These are phyloP conservation scores for Megalops cyprinoides DNA, from an alignment of 2,797 vertebrate species.

Conservation along the genomic window DNA sequence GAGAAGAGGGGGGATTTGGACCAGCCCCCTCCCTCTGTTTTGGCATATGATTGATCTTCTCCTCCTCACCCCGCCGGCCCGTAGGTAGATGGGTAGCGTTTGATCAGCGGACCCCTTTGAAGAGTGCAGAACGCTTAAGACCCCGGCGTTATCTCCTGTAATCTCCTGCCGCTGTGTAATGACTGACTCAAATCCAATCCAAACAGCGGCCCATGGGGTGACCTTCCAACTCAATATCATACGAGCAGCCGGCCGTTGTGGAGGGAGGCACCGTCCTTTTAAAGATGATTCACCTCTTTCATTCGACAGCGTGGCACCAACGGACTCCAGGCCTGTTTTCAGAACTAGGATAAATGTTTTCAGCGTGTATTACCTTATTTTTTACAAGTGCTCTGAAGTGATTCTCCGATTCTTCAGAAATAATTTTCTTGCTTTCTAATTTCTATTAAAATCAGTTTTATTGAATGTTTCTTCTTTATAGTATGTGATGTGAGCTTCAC, in stretches of 20 bases:
- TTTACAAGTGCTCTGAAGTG: too few species aligned
- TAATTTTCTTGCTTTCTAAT: too few species aligned
- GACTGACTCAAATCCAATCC: constrained; percentile 35
- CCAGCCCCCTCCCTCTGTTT: not conserved
- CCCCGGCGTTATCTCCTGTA: constrained; percentile 41
- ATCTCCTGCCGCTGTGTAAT: constrained; percentile 43
- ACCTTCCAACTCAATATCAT: not conserved
- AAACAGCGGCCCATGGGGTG: constrained; percentile 28
- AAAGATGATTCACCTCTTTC: not conserved
- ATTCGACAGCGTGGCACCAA: too few species aligned
- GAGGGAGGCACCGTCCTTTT: not conserved
- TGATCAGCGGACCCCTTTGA: too few species aligned
- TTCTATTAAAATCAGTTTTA: too few species aligned
- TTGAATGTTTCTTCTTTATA: too few species aligned
- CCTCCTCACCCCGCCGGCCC: not conserved
- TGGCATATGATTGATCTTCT: not conserved
- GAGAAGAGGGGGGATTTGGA: not conserved
- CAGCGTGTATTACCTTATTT: too few species aligned
- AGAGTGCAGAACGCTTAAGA: constrained; percentile 38
- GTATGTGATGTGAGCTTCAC: too few species aligned
- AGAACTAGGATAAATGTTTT: too few species aligned
- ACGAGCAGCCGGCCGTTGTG: not conserved
- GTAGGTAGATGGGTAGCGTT: too few species aligned
- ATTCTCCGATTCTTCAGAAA: too few species aligned
- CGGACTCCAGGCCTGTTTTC: too few species aligned